phyloP scores from a whole-genome alignment of 2,888 invertebrate species.

The Pteria penguin region DNA sequence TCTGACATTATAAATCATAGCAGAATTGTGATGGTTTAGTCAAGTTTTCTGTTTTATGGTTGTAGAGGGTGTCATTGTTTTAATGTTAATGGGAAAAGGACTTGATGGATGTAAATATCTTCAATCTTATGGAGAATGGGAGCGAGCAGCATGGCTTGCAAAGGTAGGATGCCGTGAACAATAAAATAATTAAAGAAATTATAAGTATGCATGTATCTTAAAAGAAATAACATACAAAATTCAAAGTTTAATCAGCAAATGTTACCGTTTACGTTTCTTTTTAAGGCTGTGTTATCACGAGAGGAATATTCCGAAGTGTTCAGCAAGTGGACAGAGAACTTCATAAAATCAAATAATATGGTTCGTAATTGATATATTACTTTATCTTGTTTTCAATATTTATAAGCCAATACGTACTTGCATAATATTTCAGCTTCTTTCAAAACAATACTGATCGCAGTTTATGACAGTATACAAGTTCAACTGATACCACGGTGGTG shows the following conservation, averaged over 20 bases:
- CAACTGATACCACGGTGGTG: too few relatives aligned
- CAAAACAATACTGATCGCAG: too few relatives aligned
- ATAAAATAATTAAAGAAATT: not conserved
- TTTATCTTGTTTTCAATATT: too few relatives aligned
- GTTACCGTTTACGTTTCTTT: too few relatives aligned
- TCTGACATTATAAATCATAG: too few relatives aligned
- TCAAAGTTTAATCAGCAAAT: too few relatives aligned
- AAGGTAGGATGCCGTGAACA: slow-evolving; percentile 75
- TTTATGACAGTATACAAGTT: too few relatives aligned
- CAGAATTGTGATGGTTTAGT: too few relatives aligned
- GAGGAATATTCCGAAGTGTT: slow-evolving; percentile 44
- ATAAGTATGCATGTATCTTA: not conserved
- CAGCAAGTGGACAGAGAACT: slow-evolving; percentile 48
- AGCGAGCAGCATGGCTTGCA: slow-evolving; percentile 83
- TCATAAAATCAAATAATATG: slow-evolving; percentile 45
- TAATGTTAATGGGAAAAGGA: slow-evolving; percentile 83
- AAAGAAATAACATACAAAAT: too few relatives aligned
- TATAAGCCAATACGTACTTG: too few relatives aligned
- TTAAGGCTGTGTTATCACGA: slow-evolving; percentile 40
- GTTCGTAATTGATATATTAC: too few relatives aligned
- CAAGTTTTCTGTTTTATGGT: slow-evolving; percentile 9
- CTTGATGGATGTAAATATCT: slow-evolving; percentile 84
- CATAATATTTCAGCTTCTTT: too few relatives aligned
- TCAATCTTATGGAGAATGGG: slow-evolving; percentile 83
- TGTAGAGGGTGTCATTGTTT: slow-evolving; percentile 82